Conservation (phyloP, 2,113 vertebrate species). For the Erpornis zantholeuca region DNA sequence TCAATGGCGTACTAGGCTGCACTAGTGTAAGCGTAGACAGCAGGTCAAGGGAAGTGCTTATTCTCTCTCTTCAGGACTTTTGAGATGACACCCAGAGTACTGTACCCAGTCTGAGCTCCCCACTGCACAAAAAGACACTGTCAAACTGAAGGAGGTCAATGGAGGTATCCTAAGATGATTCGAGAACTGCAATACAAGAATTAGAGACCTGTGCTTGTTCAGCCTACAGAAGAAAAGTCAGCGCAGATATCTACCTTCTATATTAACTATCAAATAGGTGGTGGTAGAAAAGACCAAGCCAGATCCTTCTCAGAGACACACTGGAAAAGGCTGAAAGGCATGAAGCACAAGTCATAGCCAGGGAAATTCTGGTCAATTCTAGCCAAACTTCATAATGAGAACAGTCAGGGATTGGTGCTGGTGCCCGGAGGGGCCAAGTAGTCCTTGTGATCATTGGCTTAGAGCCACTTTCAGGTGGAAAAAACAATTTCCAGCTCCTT, state of each 20-base stretch:
- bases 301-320: neutral
- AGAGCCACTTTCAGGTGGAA: neutral
- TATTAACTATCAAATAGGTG: neutral
- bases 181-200: neutral
- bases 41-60: neutral
- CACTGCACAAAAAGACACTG: neutral
- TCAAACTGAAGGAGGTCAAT: neutral
- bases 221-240: neutral
- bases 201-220: neutral
- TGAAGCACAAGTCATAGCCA: neutral
- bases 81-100: neutral
- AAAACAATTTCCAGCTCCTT: neutral
- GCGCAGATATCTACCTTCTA: neutral
- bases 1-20: neutral
- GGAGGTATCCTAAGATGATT: neutral
- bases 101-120: neutral
- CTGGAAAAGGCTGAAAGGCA: neutral
- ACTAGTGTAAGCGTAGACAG: neutral
- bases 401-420: neutral
- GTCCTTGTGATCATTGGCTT: neutral
- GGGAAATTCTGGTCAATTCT: neutral
- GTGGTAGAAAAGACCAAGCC: neutral
- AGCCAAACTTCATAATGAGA: neutral
- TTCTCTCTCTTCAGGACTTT: neutral
- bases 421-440: neutral